Percentiles rank a stretch among this genome's conserved stretches.
phyloP scores from a whole-genome alignment of 2,888 invertebrate genomes.

The Terebella lapidaria region DNA sequence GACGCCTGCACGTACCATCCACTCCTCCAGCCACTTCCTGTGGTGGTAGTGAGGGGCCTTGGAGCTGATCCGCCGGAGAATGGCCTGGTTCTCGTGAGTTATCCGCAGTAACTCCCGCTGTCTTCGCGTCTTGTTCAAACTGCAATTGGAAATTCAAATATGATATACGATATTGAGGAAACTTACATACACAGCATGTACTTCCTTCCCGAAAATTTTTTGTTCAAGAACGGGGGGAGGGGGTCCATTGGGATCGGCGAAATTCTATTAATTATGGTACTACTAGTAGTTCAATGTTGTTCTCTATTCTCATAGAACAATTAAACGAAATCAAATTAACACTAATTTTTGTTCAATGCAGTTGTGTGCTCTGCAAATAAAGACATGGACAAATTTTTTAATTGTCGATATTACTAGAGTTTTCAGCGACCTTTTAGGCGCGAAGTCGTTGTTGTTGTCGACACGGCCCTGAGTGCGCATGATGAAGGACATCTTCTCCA shows the following conservation, averaged over 20 bases:
- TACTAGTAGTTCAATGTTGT: no score
- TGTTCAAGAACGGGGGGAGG: no score
- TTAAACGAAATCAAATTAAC: no score
- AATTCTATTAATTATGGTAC: no score
- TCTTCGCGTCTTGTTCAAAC: constrained; percentile 40
- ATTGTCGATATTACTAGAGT: background rate
- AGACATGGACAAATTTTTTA: background rate
- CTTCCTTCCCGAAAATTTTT: background rate
- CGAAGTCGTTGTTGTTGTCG: constrained; percentile 35
- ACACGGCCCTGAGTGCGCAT: constrained; percentile 37
- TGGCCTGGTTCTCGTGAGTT: constrained; percentile 43
- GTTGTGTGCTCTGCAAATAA: background rate
- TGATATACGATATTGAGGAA: background rate
- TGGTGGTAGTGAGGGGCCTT: constrained; percentile 38
- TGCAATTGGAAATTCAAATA: constrained; percentile 17
- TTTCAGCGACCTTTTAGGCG: constrained; percentile 31
- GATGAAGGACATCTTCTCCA: constrained; percentile 43
- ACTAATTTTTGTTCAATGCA: background rate
- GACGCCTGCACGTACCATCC: constrained; percentile 28
- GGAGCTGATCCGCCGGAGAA: constrained; percentile 35
- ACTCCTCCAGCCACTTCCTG: constrained; percentile 31
- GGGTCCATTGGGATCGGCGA: no score
- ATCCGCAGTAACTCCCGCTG: constrained; percentile 41
- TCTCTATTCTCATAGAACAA: no score
- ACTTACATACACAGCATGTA: background rate